Conservation (phyloP, 1,140 invertebrate genomes). For the Muscidifurax raptorellus region DNA sequence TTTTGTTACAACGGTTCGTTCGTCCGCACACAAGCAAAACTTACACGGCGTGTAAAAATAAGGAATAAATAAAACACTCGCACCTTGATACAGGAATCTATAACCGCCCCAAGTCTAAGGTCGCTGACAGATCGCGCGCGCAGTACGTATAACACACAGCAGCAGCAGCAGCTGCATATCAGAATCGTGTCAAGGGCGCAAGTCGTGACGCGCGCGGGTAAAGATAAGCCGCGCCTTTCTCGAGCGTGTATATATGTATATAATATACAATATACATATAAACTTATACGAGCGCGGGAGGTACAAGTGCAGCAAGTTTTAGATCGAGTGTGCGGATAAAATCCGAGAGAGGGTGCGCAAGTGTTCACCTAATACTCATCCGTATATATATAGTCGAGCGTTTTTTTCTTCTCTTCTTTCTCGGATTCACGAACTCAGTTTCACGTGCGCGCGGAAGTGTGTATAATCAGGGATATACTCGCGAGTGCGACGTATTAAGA, state of each 20-base stretch:
- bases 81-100: not conserved
- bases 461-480: not conserved
- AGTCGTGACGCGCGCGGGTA: not conserved
- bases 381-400: not conserved
- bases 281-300: not conserved
- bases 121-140: constrained; percentile 3
- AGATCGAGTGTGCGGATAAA: not conserved
- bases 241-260: not conserved
- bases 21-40: too few species aligned
- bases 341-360: not conserved
- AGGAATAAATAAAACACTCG: too few species aligned
- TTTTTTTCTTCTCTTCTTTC: not conserved
- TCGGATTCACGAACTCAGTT: not conserved
- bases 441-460: not conserved
- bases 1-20: too few species aligned
- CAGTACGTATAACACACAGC: too few species aligned
- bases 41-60: too few species aligned
- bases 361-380: too few species aligned
- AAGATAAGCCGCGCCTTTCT: constrained; percentile 6
- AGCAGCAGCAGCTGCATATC: not conserved
- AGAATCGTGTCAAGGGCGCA: constrained; percentile 10
- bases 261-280: not conserved
- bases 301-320: not conserved
- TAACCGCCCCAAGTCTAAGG: not conserved
- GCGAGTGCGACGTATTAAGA: not conserved